These are phyloP conservation scores for Petaurus breviceps DNA, from an alignment of 2,113 vertebrate genomes.

Conservation along the genomic window DNA sequence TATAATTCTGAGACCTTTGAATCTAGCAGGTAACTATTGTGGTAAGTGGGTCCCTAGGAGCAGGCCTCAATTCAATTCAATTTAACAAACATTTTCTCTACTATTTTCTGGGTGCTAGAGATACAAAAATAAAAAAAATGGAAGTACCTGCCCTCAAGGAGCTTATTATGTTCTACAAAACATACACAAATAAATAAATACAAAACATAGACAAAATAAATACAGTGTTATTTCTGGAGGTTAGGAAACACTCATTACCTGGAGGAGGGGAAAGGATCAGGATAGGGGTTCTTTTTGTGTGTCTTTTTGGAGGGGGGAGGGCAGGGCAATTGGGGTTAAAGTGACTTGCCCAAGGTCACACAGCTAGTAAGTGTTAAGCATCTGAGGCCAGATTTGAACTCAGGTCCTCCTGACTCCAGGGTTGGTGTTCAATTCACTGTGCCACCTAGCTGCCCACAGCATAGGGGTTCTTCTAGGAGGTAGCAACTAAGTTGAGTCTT, in stretches of 20 bases:
- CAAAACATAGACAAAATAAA: not conserved
- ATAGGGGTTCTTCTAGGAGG: constrained; percentile 1
- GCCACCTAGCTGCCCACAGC: no score
- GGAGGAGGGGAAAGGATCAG: not conserved
- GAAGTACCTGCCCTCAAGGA: no score
- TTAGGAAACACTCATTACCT: not conserved
- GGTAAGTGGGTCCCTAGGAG: not conserved
- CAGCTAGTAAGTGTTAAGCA: no score
- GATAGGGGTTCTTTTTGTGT: not conserved
- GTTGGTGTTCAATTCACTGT: no score
- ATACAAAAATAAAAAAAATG: not conserved
- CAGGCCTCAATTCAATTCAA: not conserved
- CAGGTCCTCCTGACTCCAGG: no score
- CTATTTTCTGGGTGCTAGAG: not conserved
- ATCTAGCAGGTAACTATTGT: not conserved
- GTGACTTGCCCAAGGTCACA: no score
- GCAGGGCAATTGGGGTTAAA: no score
- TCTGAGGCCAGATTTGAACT: no score
- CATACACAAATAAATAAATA: no score
- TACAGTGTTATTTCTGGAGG: not conserved
- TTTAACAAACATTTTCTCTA: not conserved
- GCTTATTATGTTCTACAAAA: no score
- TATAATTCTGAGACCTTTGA: not conserved
- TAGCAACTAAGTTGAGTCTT: not conserved
- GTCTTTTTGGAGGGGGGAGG: no score